A percentile compares a stretch with the other conserved stretches of the same genome.
Evolutionary conservation across 2,113 vertebrate species (phyloP).

Genomic region (Physeter macrocephalus): DNA sequence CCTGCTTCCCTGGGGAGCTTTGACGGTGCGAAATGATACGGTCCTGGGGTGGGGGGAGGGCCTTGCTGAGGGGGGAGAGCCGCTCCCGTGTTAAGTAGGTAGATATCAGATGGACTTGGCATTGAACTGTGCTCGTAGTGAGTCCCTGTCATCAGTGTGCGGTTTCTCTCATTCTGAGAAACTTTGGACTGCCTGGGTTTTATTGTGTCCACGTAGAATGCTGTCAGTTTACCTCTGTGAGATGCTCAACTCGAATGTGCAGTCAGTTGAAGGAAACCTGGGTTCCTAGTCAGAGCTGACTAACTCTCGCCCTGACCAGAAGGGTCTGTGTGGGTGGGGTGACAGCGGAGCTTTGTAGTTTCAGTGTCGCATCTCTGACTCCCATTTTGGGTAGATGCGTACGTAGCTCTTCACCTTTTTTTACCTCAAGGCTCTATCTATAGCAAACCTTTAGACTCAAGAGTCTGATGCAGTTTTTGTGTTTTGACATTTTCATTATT

Average conservation of each 20-base stretch:
- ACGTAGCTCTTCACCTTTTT: not conserved
- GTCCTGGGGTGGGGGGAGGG: not conserved
- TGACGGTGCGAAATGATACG: accelerated
- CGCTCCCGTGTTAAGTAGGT: not conserved
- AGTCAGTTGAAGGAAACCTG: not conserved
- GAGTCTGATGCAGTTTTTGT: not conserved
- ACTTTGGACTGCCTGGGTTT: constrained; percentile 22
- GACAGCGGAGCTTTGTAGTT: not conserved
- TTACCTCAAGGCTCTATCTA: constrained; percentile 28
- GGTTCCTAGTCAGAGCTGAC: not conserved
- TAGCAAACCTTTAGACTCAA: not conserved
- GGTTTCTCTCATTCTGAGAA: not conserved
- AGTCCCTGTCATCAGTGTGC: not conserved
- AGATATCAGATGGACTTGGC: not conserved
- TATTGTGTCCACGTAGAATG: not conserved
- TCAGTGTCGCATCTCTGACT: accelerated
- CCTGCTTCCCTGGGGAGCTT: not conserved
- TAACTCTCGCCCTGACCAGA: not conserved
- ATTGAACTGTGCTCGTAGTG: accelerated
- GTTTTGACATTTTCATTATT: accelerated
- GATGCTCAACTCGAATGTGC: not conserved
- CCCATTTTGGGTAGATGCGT: accelerated
- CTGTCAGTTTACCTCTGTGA: constrained; percentile 27
- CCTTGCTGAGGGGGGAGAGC: accelerated
- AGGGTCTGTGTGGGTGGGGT: not conserved